Percentiles rank a stretch among this genome's conserved stretches.
Evolutionary conservation across 2,797 vertebrate species (phyloP).

Genomic region (Poeciliopsis infans): DNA sequence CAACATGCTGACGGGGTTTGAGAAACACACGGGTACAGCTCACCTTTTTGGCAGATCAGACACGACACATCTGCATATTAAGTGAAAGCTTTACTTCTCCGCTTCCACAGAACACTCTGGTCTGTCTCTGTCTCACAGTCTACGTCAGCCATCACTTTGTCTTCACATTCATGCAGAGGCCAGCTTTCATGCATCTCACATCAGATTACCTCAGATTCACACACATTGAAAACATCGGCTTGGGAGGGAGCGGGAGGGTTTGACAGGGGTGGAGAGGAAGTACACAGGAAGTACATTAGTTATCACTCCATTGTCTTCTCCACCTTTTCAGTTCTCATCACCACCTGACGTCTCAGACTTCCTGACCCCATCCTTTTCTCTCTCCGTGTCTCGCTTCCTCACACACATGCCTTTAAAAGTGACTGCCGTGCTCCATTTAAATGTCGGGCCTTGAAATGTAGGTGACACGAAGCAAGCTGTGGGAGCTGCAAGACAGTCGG

Average conservation of each 20-base stretch:
- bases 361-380: slow-evolving; percentile 27
- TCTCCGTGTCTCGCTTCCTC: slow-evolving; percentile 25
- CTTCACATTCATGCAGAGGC: slow-evolving; percentile 35
- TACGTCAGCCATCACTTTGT: slow-evolving; percentile 51
- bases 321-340: slow-evolving; percentile 84
- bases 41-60: slow-evolving; percentile 45
- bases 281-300: slow-evolving; percentile 97
- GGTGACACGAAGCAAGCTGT: slow-evolving; percentile 88
- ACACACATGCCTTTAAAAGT: slow-evolving; percentile 59
- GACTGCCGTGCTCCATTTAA: slow-evolving; percentile 77
- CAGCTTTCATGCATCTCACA: slow-evolving; percentile 42
- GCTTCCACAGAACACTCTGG: slow-evolving; percentile 84
- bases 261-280: slow-evolving; percentile 86
- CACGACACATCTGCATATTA: slow-evolving; percentile 77
- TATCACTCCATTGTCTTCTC: slow-evolving; percentile 88
- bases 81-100: slow-evolving; percentile 77
- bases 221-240: slow-evolving; percentile 44
- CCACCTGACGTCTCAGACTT: slow-evolving; percentile 65
- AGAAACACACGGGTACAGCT: slow-evolving; percentile 18
- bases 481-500: slow-evolving; percentile 88
- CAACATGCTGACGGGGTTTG: slow-evolving; percentile 37
- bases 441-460: slow-evolving; percentile 82
- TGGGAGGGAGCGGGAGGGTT: slow-evolving; percentile 38
- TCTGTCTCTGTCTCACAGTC: slow-evolving; percentile 59
- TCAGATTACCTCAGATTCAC: slow-evolving; percentile 46